Evolutionary conservation across 2,888 invertebrate species (phyloP).

Genomic region (Eurytoma californica): DNA sequence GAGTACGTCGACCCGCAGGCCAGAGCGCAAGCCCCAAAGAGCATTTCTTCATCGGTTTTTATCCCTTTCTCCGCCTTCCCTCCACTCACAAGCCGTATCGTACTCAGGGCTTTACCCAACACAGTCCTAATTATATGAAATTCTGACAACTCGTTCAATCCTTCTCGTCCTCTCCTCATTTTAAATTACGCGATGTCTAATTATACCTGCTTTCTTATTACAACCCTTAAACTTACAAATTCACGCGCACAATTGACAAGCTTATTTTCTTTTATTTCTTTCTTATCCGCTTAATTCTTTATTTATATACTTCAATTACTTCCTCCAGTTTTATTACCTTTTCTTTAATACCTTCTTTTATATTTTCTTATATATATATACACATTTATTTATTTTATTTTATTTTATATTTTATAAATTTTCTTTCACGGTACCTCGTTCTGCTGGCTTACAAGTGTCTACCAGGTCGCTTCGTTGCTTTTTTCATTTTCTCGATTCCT

Average conservation of each 20-base stretch:
- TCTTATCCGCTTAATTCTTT: constrained; percentile 10
- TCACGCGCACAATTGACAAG: constrained; percentile 59
- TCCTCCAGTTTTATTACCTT: constrained; percentile 16
- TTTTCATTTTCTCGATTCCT: constrained; percentile 29
- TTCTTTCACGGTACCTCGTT: constrained; percentile 25
- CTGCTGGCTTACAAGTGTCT: constrained; percentile 39
- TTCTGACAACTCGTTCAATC: constrained; percentile 43
- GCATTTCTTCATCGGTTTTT: constrained; percentile 47
- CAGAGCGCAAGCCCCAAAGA: constrained; percentile 45
- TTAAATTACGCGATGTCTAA: constrained; percentile 43
- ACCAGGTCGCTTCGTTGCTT: constrained; percentile 53
- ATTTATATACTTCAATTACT: constrained; percentile 4
- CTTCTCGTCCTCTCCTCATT: background rate
- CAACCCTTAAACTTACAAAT: constrained; percentile 47
- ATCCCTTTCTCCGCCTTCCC: constrained; percentile 19
- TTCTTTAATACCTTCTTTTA: constrained; percentile 26
- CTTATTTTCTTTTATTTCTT: constrained; percentile 44
- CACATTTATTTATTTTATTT: constrained; percentile 23
- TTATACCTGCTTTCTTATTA: constrained; percentile 32
- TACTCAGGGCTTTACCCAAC: constrained; percentile 25
- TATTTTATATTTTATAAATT: background rate
- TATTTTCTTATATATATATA: constrained; percentile 28
- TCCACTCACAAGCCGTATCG: constrained; percentile 10
- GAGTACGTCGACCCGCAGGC: constrained; percentile 52
- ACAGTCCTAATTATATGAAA: constrained; percentile 51